Evolutionary conservation across 2,888 invertebrate species (phyloP), one percentile per base, ranked within the genome.

Genomic region (Nebria brevicollis): DNA sequence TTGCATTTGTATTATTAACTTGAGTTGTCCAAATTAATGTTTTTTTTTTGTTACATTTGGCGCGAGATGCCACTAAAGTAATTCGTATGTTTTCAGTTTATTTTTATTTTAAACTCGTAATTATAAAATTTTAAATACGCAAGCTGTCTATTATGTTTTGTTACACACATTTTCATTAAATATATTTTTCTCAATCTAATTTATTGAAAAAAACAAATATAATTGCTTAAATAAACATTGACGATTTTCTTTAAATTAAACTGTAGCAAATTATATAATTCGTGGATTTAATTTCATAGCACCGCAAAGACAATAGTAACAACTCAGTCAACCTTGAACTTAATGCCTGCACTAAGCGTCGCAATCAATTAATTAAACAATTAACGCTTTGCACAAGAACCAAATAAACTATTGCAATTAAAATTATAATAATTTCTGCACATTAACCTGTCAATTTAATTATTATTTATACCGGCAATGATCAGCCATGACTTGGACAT

Each of bases 1-100:
- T 70, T 26, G 25, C 70, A 26, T 70, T 20, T 26, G 25, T 70
- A 70, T 70, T 70, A 70, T 70, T 54, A 70, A 70, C 70, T 25
- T 34, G 70, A 20, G 11, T 20, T 34, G 34, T 70, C 25, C 2
- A 20, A 70, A 26, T 11, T 11, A 25, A 15, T 54, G 5, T 34
- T 34, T 34, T 54, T 54, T 11, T 54, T 54, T 54, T 54, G 54
- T 54, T 11, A 11, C 7, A 11, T 54, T 54, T 54, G 54, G 54
- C 54, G 11, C 4, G 11, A 54, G 6, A 54, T 6, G 54, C 7
- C 54, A 11, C 7, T 54, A 54, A 54, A 54, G 4, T 54, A 54
- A 54, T 54, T 8, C 13, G 54, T 54, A 54, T 54, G 54, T 7
- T 54, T 8, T 8, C 54, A 13, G 54, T 54, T 54, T 54, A 54